These are phyloP conservation scores for Leptinotarsa haldemani DNA, from an alignment of 2,888 invertebrate genomes.

Conservation along the genomic window DNA sequence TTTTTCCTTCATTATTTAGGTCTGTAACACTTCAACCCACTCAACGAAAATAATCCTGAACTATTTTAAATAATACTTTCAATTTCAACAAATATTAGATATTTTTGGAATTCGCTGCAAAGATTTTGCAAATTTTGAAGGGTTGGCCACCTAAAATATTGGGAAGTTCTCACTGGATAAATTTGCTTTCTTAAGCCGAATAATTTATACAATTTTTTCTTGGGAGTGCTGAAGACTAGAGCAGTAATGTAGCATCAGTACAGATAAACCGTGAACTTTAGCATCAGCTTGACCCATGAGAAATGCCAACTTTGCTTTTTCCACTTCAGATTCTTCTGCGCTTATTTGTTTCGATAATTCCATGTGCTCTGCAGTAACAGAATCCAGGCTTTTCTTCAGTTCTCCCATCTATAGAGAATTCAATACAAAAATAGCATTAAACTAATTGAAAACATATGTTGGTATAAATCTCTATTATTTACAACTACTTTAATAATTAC, in stretches of 20 bases:
- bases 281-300: constrained; percentile 79
- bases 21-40: no score
- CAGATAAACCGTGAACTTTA: constrained; percentile 89
- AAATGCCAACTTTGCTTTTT: constrained; percentile 66
- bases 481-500: no score
- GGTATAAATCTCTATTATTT: no score
- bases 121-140: background rate
- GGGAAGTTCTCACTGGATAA: background rate
- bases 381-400: constrained; percentile 80
- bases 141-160: background rate
- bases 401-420: constrained; percentile 72
- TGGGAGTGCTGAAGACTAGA: constrained; percentile 87
- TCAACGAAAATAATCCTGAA: no score
- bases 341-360: constrained; percentile 67
- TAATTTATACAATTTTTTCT: constrained; percentile 61
- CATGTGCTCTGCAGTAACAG: constrained; percentile 73
- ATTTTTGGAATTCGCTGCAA: background rate
- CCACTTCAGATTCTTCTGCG: constrained; percentile 63
- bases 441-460: background rate
- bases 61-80: no score
- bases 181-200: background rate
- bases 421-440: background rate
- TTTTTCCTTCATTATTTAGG: no score
- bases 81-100: no score
- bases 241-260: constrained; percentile 94